phyloP scores from a whole-genome alignment of 1,140 invertebrate genomes.

The Lordiphosa stackelbergi region DNA sequence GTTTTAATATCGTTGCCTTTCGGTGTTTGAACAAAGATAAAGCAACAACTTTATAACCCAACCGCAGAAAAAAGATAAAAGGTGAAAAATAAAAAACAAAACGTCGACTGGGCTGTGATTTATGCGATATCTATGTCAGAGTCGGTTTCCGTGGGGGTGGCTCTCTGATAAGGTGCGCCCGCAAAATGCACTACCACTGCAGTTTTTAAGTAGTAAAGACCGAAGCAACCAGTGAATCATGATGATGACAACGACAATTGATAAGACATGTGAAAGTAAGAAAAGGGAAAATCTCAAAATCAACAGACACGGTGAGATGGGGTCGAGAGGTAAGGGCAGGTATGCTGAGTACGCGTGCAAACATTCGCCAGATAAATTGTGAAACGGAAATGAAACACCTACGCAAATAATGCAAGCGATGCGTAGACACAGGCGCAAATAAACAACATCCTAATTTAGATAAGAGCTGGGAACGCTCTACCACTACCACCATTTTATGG shows the following conservation, averaged over 20 bases:
- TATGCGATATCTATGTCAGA: constrained; percentile 61
- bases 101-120: constrained; percentile 67
- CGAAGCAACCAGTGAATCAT: constrained; percentile 40
- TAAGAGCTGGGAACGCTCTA: constrained; percentile 42
- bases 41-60: constrained; percentile 61
- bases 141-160: constrained; percentile 20
- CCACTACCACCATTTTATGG: constrained; percentile 41
- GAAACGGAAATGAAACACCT: constrained; percentile 76
- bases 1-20: constrained; percentile 57
- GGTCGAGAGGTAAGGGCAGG: constrained; percentile 45
- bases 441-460: constrained; percentile 76
- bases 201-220: constrained; percentile 21
- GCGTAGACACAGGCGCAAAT: constrained; percentile 69
- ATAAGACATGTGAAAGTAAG: constrained; percentile 67
- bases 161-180: constrained; percentile 60
- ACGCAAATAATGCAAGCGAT: constrained; percentile 70
- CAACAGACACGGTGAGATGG: constrained; percentile 11
- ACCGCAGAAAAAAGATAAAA: constrained; percentile 67
- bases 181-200: constrained; percentile 46
- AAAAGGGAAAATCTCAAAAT: constrained; percentile 32
- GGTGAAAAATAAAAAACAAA: constrained; percentile 45
- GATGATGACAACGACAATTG: constrained; percentile 32
- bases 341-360: constrained; percentile 51
- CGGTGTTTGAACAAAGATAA: constrained; percentile 68
- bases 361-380: constrained; percentile 69